Evolutionary conservation across 2,888 invertebrate genomes (phyloP), one percentile per base, ranked within the genome.

Genomic region (Ommatoiulus sabulosus): DNA sequence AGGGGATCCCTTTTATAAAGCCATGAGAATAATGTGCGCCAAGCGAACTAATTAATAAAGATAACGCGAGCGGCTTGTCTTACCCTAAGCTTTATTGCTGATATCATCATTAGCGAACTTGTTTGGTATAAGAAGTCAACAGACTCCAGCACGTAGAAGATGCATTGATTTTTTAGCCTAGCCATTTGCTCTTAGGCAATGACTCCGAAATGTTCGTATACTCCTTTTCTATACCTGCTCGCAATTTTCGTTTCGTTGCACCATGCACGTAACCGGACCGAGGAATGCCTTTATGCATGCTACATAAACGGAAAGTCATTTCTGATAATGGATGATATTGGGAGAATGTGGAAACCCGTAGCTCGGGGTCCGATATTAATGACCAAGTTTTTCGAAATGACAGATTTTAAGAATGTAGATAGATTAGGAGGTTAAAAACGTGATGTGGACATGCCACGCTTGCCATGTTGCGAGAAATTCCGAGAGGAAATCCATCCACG

Each of bases 51-150:
- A 85, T 85, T 85, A 85, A 85, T 85, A 44, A 20, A 85, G 85
- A 85, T 85, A 85, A 85, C 85, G 85, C 44, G 15, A 85, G 46
- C 85, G 44, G 44, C 85, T 85, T 85, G 85, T 85, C 85, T 85
- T 85, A 85, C 44, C 20, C 85, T 85, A 46, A 85, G 44, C 85
- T 85, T 46, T 44, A 85, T 46, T 85, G 85, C 46, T 46, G 85
- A 85, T 85, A 85, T 46, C 85, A 85, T 85, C 85, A 85, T 85
- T 85, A 85, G 44, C 46, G 44, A 85, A 46, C 44, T 85, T 24
- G 72, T 72, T 72, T 72, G 24, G 72, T 72, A 52, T 52, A 63
- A 63, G 72, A 72, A 72, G 72, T 72, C 72, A 72, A 72, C 72
- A 72, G 24, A 72, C 72, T 72, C 72, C 24, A 24, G 8, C 24